Conservation (phyloP, 2,113 vertebrate genomes). For the Dendrocopos noguchii region DNA sequence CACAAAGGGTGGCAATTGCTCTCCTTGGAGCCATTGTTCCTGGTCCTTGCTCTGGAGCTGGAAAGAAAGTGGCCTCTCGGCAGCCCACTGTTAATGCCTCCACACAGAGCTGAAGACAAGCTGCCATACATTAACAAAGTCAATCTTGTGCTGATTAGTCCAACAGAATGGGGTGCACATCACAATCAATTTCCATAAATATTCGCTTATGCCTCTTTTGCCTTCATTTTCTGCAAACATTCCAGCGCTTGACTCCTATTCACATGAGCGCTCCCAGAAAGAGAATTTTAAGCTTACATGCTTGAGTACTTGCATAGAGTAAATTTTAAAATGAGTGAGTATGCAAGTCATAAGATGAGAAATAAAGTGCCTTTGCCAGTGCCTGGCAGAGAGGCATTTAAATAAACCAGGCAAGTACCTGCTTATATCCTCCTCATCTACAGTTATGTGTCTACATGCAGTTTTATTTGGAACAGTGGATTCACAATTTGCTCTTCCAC, state of each 20-base stretch:
- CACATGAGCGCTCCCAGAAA: constrained; percentile 40
- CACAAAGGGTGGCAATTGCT: not conserved
- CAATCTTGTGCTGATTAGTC: not conserved
- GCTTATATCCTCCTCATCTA: not conserved
- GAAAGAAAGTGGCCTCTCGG: not conserved
- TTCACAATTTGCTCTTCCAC: not conserved
- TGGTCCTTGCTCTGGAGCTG: not conserved
- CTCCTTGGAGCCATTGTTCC: not conserved
- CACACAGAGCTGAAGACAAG: not conserved
- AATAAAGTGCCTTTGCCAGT: not conserved
- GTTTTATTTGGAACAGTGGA: constrained; percentile 1
- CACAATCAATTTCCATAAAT: constrained; percentile 33
- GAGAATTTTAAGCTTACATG: constrained; percentile 49
- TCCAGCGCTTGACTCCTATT: constrained; percentile 35
- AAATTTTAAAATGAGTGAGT: constrained; percentile 48
- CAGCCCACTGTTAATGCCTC: not conserved
- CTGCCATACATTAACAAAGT: not conserved
- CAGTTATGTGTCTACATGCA: not conserved
- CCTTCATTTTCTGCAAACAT: constrained; percentile 33
- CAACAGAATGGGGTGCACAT: not conserved
- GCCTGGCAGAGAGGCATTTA: not conserved
- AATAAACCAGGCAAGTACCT: constrained; percentile 27
- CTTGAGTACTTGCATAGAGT: constrained; percentile 48
- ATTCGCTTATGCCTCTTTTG: not conserved
- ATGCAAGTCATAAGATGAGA: not conserved